Evolutionary conservation across 1,140 invertebrate genomes (phyloP), one percentile per base, ranked within the genome.

Genomic region (Papilio glaucus): DNA sequence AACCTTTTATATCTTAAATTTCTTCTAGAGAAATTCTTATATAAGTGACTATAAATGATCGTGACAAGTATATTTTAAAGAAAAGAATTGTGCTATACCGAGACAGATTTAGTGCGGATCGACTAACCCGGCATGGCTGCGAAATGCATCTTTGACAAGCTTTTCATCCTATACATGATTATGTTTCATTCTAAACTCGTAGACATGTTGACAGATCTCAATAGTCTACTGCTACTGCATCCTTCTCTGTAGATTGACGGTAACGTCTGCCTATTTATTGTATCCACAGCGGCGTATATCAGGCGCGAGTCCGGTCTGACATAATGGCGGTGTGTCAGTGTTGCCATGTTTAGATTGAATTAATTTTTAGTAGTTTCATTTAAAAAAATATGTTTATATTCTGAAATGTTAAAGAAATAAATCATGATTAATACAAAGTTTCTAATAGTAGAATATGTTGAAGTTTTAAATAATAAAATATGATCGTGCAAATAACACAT

Each of bases 381-480:
- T 57, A 10, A 4, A 8, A 5, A 21, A 21, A 21, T 1, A 13
- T n/a, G 13, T n/a, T 7, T 53, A 21, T 24, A 8, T 53, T 10
- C 18, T 26, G 24, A 26, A 57, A n/a, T n/a, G n/a, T n/a, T n/a
- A n/a, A n/a, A n/a, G n/a, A n/a, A n/a, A n/a, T n/a, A n/a, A n/a
- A 33, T 33, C 29, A 62, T 61, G 29, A 62, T 62, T 7, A 62
- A 62, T 18, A 37, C 33, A 62, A 37, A 15, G 60, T 62, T 29
- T 37, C 4, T 62, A 12, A 29, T 26, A 18, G 6, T 9, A 62
- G 2, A 57, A 10, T 12, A 24, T 1, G 9, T 24, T 57, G 49
- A 57, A 57, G 49, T 57, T 57, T 57, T 24, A 57, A 57, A 57
- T 57, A 57, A 57, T 9, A 57, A 57, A 57, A 26, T 57, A 57